phyloP scores from a whole-genome alignment of 2,888 invertebrate species.

The Tetanocera ferruginea region DNA sequence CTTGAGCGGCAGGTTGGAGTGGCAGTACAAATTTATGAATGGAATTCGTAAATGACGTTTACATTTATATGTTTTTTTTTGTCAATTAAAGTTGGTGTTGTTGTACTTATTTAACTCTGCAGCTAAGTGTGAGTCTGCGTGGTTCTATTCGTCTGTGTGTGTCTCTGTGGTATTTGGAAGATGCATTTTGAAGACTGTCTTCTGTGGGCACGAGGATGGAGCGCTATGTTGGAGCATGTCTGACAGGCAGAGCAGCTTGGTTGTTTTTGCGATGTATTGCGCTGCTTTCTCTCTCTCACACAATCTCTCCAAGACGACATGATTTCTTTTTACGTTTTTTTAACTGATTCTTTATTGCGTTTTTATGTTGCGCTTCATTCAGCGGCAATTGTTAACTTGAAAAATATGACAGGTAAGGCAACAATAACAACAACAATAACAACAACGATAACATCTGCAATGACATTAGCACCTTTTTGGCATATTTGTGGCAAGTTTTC shows the following conservation, averaged over 20 bases:
- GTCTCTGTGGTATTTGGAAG: neutral
- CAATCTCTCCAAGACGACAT: neutral
- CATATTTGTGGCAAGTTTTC: conserved; percentile 19
- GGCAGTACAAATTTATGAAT: conserved; percentile 63
- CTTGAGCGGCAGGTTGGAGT: conserved; percentile 8
- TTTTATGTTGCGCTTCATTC: conserved; percentile 37
- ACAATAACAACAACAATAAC: conserved; percentile 32
- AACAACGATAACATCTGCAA: conserved; percentile 20
- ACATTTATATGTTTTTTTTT: conserved; percentile 54
- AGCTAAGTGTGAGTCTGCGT: neutral
- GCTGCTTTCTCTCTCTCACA: too few relatives aligned
- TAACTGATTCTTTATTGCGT: conserved; percentile 11
- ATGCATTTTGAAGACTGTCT: neutral
- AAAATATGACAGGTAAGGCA: conserved; percentile 22
- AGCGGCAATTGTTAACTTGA: conserved; percentile 31
- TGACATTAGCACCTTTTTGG: neutral
- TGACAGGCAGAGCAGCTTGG: neutral
- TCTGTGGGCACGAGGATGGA: neutral
- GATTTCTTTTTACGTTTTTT: neutral
- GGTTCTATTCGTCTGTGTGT: conserved; percentile 2
- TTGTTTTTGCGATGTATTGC: too few relatives aligned
- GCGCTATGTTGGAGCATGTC: neutral
- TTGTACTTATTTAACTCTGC: too few relatives aligned
- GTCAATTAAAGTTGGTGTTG: neutral
- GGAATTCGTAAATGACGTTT: conserved; percentile 69